Evolutionary conservation across 2,888 invertebrate species (phyloP).

Genomic region (Acronicta psi): DNA sequence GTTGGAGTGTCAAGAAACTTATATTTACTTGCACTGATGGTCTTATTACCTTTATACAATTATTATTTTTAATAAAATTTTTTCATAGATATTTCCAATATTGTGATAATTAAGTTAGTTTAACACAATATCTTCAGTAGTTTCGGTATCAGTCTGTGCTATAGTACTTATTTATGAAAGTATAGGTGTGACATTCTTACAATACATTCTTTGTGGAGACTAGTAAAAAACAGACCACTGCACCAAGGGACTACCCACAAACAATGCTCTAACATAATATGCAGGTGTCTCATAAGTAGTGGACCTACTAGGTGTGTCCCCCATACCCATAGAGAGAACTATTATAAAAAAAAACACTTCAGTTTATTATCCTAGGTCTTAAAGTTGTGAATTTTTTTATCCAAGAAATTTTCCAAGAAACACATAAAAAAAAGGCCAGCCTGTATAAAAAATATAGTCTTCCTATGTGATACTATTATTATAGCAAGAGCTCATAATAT

Average conservation of each 20-base stretch:
- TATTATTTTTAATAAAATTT: conserved; percentile 41
- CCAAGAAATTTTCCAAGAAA: too few species aligned
- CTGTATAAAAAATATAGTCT: neutral
- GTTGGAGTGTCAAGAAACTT: conserved; percentile 56
- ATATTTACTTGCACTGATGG: conserved; percentile 57
- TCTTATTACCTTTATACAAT: conserved; percentile 63
- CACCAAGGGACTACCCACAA: too few species aligned
- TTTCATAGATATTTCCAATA: conserved; percentile 10
- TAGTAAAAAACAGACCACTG: too few species aligned
- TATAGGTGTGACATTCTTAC: neutral
- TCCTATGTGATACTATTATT: neutral
- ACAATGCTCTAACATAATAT: too few species aligned
- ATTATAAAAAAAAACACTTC: too few species aligned
- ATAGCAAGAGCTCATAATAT: neutral
- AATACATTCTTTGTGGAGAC: too few species aligned
- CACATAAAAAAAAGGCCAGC: too few species aligned
- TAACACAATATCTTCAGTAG: conserved; percentile 1
- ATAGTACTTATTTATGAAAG: neutral
- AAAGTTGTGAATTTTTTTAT: too few species aligned
- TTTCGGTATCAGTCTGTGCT: neutral
- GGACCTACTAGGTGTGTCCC: too few species aligned
- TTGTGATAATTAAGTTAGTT: conserved; percentile 35
- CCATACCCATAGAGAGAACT: too few species aligned
- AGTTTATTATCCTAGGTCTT: too few species aligned
- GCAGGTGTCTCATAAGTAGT: too few species aligned